Conservation (phyloP, 2,113 vertebrate genomes). For the Syngnathus scovelli region DNA sequence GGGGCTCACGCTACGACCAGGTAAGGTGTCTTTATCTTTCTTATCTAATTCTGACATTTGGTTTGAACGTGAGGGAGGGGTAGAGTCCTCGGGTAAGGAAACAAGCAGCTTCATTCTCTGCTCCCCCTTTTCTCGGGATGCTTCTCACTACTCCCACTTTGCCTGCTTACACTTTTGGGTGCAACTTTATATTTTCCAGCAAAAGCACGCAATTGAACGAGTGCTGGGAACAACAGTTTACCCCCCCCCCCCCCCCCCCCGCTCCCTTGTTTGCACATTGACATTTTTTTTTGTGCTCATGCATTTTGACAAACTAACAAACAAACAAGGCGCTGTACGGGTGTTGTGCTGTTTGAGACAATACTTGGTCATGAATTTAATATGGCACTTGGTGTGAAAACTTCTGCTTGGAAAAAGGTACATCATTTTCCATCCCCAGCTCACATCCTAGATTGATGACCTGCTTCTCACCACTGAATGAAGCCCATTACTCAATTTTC, state of each 20-base stretch:
- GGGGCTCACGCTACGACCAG: slow-evolving; percentile 87
- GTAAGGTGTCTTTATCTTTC: slow-evolving; percentile 51
- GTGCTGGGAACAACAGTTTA: not conserved
- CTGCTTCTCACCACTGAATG: slow-evolving; percentile 12
- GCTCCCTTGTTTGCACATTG: not conserved
- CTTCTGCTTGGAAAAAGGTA: not conserved
- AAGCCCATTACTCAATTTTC: slow-evolving; percentile 26
- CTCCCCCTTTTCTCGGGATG: slow-evolving; percentile 13
- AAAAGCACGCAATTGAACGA: slow-evolving; percentile 48
- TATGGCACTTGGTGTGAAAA: not conserved
- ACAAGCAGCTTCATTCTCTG: slow-evolving; percentile 33
- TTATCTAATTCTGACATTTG: slow-evolving; percentile 6
- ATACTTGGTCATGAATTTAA: not conserved
- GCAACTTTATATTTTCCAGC: not conserved
- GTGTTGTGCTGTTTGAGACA: no score
- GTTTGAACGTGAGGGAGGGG: slow-evolving; percentile 13
- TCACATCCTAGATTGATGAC: slow-evolving; percentile 18
- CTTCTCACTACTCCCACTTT: slow-evolving; percentile 1
- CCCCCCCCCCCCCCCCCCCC: no score
- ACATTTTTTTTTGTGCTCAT: no score
- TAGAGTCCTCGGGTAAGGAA: slow-evolving; percentile 20
- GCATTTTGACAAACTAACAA: no score
- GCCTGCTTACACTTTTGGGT: not conserved
- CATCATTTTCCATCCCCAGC: not conserved
- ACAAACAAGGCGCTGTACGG: no score